phyloP scores from a whole-genome alignment of 2,113 vertebrate genomes.

The Paratilapia polleni region DNA sequence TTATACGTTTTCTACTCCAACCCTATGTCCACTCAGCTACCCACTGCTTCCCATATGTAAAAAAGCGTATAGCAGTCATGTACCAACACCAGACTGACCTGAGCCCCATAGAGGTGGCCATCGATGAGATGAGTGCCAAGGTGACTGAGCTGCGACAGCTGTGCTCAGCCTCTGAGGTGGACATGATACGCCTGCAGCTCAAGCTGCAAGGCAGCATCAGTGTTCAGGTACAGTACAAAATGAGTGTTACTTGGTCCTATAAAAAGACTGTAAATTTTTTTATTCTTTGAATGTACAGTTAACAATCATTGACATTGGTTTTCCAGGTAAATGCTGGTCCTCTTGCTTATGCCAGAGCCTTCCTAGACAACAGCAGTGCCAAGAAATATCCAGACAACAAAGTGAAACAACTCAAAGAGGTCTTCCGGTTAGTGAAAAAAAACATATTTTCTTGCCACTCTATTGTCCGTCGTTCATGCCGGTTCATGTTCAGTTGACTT shows the following conservation, averaged over 20 bases:
- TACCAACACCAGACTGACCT: conserved; percentile 97
- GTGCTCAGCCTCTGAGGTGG: conserved; percentile 91
- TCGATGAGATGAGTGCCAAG: conserved; percentile 97
- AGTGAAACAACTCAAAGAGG: conserved; percentile 95
- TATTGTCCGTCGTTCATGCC: no score
- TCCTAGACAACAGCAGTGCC: conserved; percentile 91
- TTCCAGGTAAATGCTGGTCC: conserved; percentile 95
- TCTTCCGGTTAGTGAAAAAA: no score
- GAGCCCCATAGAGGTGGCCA: conserved; percentile 97
- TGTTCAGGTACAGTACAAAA: conserved; percentile 78
- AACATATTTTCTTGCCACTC: neutral
- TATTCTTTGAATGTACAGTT: fast-evolving
- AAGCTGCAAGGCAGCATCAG: conserved; percentile 97
- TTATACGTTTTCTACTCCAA: neutral
- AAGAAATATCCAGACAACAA: conserved; percentile 98
- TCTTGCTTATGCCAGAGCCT: conserved; percentile 94
- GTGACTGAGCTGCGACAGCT: conserved; percentile 90
- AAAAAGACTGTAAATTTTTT: neutral
- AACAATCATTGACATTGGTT: neutral
- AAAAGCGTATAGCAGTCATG: conserved; percentile 97
- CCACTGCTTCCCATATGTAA: conserved; percentile 96
- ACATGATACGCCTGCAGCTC: conserved; percentile 98
- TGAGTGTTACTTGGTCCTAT: no score
- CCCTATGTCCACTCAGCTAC: conserved; percentile 81
- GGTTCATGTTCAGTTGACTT: no score